Conservation (phyloP, 1,140 invertebrate genomes). For the Halyomorpha halys region DNA sequence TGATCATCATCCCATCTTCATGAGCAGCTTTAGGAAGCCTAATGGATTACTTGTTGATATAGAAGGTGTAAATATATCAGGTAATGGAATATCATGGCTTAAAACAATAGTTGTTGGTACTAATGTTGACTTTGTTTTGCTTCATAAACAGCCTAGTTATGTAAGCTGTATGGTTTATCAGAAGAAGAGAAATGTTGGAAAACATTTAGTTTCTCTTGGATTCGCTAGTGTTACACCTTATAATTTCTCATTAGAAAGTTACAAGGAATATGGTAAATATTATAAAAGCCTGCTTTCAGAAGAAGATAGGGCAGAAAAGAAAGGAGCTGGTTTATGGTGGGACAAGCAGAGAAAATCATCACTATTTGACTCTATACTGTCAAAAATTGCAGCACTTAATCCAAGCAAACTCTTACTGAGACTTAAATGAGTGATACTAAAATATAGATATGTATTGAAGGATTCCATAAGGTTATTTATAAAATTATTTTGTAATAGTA, state of each 20-base stretch:
- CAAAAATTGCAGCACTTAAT: constrained; percentile 3
- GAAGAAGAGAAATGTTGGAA: constrained; percentile 22
- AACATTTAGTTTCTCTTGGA: constrained; percentile 25
- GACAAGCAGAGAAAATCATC: constrained; percentile 9
- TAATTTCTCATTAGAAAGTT: constrained; percentile 18
- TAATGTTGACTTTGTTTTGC: constrained; percentile 20
- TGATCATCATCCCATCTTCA: constrained; percentile 28
- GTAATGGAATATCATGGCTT: constrained; percentile 28
- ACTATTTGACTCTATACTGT: neutral
- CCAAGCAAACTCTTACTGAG: neutral
- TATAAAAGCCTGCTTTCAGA: constrained; percentile 24
- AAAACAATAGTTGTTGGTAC: constrained; percentile 24
- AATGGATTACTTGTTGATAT: constrained; percentile 23
- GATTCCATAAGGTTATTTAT: neutral
- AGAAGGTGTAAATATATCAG: constrained; percentile 23
- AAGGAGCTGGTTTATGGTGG: constrained; percentile 30
- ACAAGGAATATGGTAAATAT: constrained; percentile 25
- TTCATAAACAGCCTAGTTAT: constrained; percentile 25
- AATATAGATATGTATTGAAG: neutral
- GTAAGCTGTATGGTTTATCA: constrained; percentile 28
- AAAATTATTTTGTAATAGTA: neutral
- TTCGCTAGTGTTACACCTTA: constrained; percentile 28
- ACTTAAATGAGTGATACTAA: neutral
- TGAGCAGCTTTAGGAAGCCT: neutral
- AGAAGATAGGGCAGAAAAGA: constrained; percentile 24